Evolutionary conservation across 2,113 vertebrate species (phyloP).

Genomic region (Dipodomys stephensi): DNA sequence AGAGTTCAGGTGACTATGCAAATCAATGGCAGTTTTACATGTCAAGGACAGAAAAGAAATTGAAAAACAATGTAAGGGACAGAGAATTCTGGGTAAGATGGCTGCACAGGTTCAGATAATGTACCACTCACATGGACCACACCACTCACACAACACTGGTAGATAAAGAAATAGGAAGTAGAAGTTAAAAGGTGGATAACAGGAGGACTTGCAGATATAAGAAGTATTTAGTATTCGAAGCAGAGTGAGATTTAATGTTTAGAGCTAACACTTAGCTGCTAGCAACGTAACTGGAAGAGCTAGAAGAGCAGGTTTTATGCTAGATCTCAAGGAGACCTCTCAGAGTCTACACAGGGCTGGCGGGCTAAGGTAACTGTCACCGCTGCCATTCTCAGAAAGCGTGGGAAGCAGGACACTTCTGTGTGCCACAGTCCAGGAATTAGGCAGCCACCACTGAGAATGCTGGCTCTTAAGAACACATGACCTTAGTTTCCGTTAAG

Average conservation of each 20-base stretch:
- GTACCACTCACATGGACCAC: neutral
- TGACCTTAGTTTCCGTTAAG: neutral
- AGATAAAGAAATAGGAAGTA: neutral
- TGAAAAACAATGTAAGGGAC: neutral
- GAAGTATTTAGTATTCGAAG: slow-evolving; percentile 26
- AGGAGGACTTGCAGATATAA: neutral
- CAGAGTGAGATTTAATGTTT: neutral
- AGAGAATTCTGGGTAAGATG: slow-evolving; percentile 22
- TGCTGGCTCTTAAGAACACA: no score
- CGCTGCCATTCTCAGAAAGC: neutral
- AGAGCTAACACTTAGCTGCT: neutral
- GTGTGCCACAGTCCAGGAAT: slow-evolving; percentile 37
- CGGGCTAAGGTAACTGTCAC: neutral
- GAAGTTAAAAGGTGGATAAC: neutral
- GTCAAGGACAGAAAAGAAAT: slow-evolving; percentile 29
- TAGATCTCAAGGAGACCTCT: neutral
- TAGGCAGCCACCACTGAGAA: neutral
- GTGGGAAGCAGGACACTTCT: neutral
- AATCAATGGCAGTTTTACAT: slow-evolving; percentile 45
- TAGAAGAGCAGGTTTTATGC: neutral
- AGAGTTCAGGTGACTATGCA: slow-evolving; percentile 38
- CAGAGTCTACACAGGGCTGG: neutral
- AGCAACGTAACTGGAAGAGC: neutral
- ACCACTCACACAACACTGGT: neutral
- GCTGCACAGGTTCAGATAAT: neutral